These are phyloP conservation scores for Apomyelois bistriatella DNA, from an alignment of 2,888 invertebrate species.

Conservation along the genomic window DNA sequence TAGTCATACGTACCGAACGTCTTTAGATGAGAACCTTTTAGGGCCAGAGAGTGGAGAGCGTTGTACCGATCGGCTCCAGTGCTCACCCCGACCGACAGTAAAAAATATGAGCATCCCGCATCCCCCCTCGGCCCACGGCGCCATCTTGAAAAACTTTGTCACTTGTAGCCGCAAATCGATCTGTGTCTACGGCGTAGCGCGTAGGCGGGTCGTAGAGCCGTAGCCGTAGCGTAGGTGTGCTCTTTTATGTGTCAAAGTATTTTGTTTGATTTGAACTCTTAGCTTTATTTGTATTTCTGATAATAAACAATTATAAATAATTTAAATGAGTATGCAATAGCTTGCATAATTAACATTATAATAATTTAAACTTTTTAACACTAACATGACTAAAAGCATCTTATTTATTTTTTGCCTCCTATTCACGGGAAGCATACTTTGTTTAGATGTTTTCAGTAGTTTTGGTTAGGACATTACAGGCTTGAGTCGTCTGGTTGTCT, in stretches of 20 bases:
- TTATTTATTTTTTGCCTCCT: too few relatives aligned
- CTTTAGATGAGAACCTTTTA: constrained; percentile 70
- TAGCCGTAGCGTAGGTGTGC: constrained; percentile 11
- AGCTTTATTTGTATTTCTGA: too few relatives aligned
- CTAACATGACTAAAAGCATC: too few relatives aligned
- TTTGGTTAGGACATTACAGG: too few relatives aligned
- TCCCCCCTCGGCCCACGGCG: constrained; percentile 22
- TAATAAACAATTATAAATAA: too few relatives aligned
- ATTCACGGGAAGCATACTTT: too few relatives aligned
- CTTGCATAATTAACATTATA: too few relatives aligned
- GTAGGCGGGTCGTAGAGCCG: constrained; percentile 31
- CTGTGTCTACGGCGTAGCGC: constrained; percentile 65
- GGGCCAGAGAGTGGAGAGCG: constrained; percentile 75
- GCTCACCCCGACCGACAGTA: constrained; percentile 78
- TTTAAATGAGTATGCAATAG: too few relatives aligned
- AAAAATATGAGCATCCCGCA: constrained; percentile 78
- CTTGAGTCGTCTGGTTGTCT: too few relatives aligned
- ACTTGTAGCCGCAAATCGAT: constrained; percentile 77
- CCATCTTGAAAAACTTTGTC: constrained; percentile 48
- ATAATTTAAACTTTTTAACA: too few relatives aligned
- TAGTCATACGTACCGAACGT: constrained; percentile 38
- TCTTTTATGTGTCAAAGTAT: background rate
- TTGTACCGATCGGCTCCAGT: constrained; percentile 76
- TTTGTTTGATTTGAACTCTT: background rate
- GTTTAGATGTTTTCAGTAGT: too few relatives aligned